Evolutionary conservation across 2,113 vertebrate species (phyloP), one percentile per base, ranked within the genome.

Genomic region (Lasiurus borealis): DNA sequence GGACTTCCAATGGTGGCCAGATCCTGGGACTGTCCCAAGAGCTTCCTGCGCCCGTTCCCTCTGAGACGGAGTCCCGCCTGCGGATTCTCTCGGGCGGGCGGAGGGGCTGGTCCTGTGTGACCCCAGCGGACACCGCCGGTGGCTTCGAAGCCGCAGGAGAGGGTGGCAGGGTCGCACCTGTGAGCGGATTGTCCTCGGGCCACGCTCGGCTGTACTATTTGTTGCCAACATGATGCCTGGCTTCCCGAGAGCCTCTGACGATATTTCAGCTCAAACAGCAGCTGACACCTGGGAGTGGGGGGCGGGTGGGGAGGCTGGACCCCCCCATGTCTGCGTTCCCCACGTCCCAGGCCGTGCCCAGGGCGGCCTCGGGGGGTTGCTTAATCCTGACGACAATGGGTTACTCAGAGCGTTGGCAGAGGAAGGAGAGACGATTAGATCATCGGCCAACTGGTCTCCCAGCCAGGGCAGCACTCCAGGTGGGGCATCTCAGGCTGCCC

Each of bases 161-260:
- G 89, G 96, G 89, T 84, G 97, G 96, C 85, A 31, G 83, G 95
- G 95, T 73, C 89, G 78, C 95, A 77, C 88, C 97, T 97, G 23
- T 94, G 87, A 66, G 91, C n/a, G 4, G 78, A 80, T 96, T 96
- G 96, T 98, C 93, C 88, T 97, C 88, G 89, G 96, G 88, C 95
- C 54, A 50, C 80, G 54, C 85, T 97, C 93, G 93, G 12, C 94
- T 96, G 93, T 85, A 90, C 93, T 64, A 68, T 73, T 85, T 93
- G 75, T 89, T 97, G 96, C 97, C 97, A 98, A 97, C 90, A n/a
- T 93, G 93, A 95, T 96, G 93, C 91, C 96, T 97, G 96, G 93
- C 97, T 98, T 98, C 95, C 96, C 89, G 91, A 83, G 85, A 97
- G 95, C 96, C 97, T 97, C 89, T 96, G 95, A 97, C 97, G 98